Percentiles rank a stretch among this genome's conserved stretches.
These are phyloP conservation scores for Apocheima hispidaria DNA, from an alignment of 2,888 invertebrate genomes.

Conservation along the genomic window DNA sequence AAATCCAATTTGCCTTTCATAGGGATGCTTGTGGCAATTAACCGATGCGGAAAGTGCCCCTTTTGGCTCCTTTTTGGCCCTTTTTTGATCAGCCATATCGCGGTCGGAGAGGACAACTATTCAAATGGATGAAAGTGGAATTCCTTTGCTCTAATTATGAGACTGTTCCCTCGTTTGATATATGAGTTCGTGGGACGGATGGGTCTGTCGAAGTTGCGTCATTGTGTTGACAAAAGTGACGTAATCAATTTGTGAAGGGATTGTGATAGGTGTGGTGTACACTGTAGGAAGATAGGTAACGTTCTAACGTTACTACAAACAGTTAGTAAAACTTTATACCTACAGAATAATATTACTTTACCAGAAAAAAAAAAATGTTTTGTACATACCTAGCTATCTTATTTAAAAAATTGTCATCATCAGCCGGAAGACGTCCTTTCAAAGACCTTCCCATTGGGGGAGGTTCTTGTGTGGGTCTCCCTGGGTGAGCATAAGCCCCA, in stretches of 20 bases:
- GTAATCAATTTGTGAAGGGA: constrained; percentile 25
- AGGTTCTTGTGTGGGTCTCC: too few species aligned
- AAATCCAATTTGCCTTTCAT: constrained; percentile 82
- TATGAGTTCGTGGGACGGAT: constrained; percentile 45
- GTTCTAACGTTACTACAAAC: not conserved
- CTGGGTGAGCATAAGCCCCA: too few species aligned
- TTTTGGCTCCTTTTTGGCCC: constrained; percentile 44
- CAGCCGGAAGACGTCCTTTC: too few species aligned
- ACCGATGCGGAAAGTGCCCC: constrained; percentile 80
- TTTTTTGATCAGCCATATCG: constrained; percentile 62
- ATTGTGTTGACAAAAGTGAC: constrained; percentile 26
- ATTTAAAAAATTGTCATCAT: too few species aligned
- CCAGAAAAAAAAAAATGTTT: too few species aligned
- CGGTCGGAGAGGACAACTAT: constrained; percentile 60
- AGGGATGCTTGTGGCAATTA: constrained; percentile 79
- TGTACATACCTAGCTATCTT: too few species aligned
- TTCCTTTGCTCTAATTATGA: constrained; percentile 56
- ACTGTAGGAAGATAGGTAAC: not conserved
- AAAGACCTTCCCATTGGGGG: too few species aligned
- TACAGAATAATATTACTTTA: not conserved
- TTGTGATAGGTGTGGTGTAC: constrained; percentile 14
- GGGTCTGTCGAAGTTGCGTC: constrained; percentile 24
- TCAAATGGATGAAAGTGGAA: constrained; percentile 61
- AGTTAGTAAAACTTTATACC: not conserved
- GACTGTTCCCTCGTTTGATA: constrained; percentile 54